Base-by-base conservation (phyloP, 1,140 invertebrate species). In the Bombus sylvicola region DNA sequence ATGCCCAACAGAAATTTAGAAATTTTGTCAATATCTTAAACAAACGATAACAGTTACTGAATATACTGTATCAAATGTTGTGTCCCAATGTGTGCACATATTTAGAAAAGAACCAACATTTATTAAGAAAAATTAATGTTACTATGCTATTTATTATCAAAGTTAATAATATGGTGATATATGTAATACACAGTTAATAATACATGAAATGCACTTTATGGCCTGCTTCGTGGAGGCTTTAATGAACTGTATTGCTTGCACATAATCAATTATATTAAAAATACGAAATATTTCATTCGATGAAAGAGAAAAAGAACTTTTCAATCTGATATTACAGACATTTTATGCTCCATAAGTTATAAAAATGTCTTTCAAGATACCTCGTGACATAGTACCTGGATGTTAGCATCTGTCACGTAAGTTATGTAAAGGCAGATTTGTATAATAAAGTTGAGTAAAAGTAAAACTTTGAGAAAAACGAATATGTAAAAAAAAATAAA, bases 21-120 rank as follows among this genome's bases (percentile, higher is more conserved):
- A 82, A 88, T 53, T 94, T 95, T 80, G 93, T 92, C 69, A 95
- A 95, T 85, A 92, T 95, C n/a, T 92, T 95, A 39, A 95, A 95
- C 90, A 93, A 93, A 91, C 95, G 95, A 95, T 95, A 95, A 95
- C 95, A 91, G 92, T 94, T 93, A 90, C 90, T 91, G 31, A 89
- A 88, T 37, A 62, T 73, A 59, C 18, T 90, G 15, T 79, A 91
- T 85, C 57, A 73, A 80, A 88, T 53, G 82, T 87, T 87, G 86
- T 87, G 76, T 90, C 62, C 78, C 77, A 59, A 87, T 82, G 86
- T 90, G 88, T 90, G 79, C 86, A 92, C 85, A 91, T 90, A 90
- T 81, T 89, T 91, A 88, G 85, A 80, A 82, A 88, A 88, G 85
- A 92, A 91, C 88, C 88, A 92, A 88, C 62, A 83, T 87, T 88